Evolutionary conservation across 2,888 invertebrate species (phyloP).

Genomic region (Rhingia campestris): DNA sequence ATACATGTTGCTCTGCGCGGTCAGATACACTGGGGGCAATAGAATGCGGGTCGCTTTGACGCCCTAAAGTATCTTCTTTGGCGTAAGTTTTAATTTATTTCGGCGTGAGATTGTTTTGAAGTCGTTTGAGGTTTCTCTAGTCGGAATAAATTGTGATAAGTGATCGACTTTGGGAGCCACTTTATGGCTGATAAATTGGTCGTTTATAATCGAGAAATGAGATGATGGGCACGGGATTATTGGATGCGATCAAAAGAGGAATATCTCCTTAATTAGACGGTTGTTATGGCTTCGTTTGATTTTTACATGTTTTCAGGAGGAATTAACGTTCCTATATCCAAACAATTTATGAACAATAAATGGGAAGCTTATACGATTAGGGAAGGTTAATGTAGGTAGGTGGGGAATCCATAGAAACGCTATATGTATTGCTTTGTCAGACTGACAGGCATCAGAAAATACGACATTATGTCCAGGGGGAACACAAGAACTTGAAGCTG

Average conservation of each 20-base stretch:
- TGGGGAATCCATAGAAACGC: too few relatives aligned
- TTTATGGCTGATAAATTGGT: slow-evolving; percentile 44
- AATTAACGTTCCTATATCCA: too few relatives aligned
- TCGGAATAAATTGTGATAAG: slow-evolving; percentile 36
- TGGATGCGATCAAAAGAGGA: slow-evolving; percentile 17
- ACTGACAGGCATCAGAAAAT: too few relatives aligned
- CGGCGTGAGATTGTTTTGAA: slow-evolving; percentile 22
- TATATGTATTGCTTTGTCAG: too few relatives aligned
- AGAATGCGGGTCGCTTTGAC: slow-evolving; percentile 25
- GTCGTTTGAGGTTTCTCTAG: background rate
- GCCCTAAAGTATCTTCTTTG: background rate
- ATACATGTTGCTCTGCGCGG: slow-evolving; percentile 45
- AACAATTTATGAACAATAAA: too few relatives aligned
- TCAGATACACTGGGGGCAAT: background rate
- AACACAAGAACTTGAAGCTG: too few relatives aligned
- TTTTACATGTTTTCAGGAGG: background rate
- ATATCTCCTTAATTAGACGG: slow-evolving; percentile 14
- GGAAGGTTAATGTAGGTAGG: too few relatives aligned
- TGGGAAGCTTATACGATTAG: too few relatives aligned
- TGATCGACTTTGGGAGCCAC: slow-evolving; percentile 37
- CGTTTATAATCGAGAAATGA: slow-evolving; percentile 1
- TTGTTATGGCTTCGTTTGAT: background rate
- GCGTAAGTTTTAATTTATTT: slow-evolving; percentile 53
- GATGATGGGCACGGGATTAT: slow-evolving; percentile 6
- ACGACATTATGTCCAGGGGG: too few relatives aligned